Percentiles rank a stretch among this genome's conserved stretches.
Conservation (phyloP, 2,113 vertebrate genomes). For the Atrichornis clamosus region DNA sequence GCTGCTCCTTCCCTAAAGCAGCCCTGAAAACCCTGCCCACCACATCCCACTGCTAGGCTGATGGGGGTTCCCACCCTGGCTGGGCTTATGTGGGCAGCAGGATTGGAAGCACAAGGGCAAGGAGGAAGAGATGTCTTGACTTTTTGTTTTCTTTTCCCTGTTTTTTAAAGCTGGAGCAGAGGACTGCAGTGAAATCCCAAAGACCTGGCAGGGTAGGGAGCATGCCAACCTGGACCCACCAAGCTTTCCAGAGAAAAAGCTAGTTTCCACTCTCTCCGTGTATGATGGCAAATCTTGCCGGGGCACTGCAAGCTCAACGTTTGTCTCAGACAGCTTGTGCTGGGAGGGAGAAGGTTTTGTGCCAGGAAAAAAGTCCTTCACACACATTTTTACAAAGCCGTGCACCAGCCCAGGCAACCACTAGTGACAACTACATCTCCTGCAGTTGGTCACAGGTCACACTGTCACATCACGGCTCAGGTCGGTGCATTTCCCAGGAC, state of each 20-base stretch:
- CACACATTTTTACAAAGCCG: accelerated
- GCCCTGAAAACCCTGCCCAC: accelerated
- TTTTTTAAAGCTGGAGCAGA: not conserved
- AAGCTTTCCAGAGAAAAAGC: not conserved
- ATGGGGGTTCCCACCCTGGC: not conserved
- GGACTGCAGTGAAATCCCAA: not conserved
- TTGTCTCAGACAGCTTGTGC: not conserved
- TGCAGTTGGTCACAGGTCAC: accelerated
- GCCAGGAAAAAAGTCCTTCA: not conserved
- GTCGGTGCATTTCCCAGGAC: not conserved
- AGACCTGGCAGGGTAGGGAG: not conserved
- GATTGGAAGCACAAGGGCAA: not conserved
- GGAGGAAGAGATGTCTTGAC: not conserved
- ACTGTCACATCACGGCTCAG: not conserved
- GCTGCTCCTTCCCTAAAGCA: not conserved
- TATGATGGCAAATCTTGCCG: accelerated
- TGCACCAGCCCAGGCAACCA: not conserved
- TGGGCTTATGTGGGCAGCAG: not conserved
- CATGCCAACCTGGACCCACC: accelerated
- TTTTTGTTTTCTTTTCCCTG: not conserved
- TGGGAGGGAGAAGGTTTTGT: not conserved
- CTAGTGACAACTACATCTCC: not conserved
- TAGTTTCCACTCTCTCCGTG: not conserved
- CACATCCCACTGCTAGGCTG: accelerated
- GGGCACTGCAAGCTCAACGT: not conserved